Conservation (phyloP, 2,113 vertebrate genomes). For the Proteles cristata region DNA sequence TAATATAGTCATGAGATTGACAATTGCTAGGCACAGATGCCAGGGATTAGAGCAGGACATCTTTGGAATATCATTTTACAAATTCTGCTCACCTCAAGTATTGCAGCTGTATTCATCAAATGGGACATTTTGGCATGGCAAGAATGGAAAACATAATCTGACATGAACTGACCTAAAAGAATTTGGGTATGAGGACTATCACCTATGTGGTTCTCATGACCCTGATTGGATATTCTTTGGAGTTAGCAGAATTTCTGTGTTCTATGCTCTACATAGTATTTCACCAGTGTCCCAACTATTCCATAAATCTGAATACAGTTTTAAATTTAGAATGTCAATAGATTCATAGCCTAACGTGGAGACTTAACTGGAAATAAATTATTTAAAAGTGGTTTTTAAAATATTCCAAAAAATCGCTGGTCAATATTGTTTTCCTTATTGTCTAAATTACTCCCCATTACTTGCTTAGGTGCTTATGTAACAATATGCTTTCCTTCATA, state of each 20-base stretch:
- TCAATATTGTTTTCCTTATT: conserved; percentile 33
- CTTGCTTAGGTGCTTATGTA: neutral
- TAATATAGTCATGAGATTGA: neutral
- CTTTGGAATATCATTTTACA: neutral
- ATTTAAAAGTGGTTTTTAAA: conserved; percentile 21
- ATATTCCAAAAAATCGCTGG: neutral
- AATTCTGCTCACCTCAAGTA: neutral
- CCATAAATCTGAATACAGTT: conserved; percentile 23
- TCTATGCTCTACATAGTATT: neutral
- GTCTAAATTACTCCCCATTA: conserved; percentile 24
- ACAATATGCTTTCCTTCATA: neutral
- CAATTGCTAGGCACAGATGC: neutral
- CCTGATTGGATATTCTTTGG: neutral
- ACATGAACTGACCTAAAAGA: neutral
- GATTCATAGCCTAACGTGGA: neutral
- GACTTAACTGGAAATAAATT: neutral
- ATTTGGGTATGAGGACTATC: neutral
- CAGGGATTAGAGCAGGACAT: neutral
- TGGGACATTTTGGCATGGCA: neutral
- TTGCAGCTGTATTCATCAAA: neutral
- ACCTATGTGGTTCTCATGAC: neutral
- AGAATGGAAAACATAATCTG: conserved; percentile 36
- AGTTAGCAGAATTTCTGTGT: neutral
- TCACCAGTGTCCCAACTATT: neutral
- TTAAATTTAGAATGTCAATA: conserved; percentile 32